These are phyloP conservation scores for Pyrochroa serraticornis DNA, from an alignment of 2,888 invertebrate species.

Conservation along the genomic window DNA sequence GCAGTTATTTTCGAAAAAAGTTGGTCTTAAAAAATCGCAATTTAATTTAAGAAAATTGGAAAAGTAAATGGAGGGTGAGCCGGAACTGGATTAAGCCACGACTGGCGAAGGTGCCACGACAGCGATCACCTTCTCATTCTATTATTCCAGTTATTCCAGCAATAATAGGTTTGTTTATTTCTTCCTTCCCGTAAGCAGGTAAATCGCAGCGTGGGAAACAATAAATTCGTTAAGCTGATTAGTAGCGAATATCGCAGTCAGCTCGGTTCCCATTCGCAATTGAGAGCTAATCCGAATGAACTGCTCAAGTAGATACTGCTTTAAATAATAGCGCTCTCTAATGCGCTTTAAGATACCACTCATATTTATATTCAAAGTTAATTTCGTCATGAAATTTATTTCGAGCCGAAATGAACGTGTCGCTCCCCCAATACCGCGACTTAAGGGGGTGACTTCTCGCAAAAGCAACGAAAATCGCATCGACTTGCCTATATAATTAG, in stretches of 20 bases:
- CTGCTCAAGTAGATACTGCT: slow-evolving; percentile 46
- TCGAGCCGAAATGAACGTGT: slow-evolving; percentile 5
- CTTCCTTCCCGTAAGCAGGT: slow-evolving; percentile 26
- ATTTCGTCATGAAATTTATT: slow-evolving; percentile 44
- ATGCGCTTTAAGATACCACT: slow-evolving; percentile 40
- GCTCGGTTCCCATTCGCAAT: slow-evolving; percentile 40
- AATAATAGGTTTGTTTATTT: slow-evolving; percentile 27
- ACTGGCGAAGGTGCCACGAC: neutral
- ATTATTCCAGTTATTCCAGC: neutral
- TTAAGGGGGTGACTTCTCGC: slow-evolving; percentile 3
- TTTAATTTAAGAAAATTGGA: neutral
- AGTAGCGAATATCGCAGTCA: slow-evolving; percentile 40
- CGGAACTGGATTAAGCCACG: neutral
- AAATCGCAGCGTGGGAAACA: slow-evolving; percentile 45
- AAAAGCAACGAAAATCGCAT: no score
- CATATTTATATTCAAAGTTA: slow-evolving; percentile 49
- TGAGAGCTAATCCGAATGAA: slow-evolving; percentile 47
- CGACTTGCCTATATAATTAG: neutral
- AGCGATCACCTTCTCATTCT: neutral
- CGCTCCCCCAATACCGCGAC: neutral
- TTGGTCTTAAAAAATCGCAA: neutral
- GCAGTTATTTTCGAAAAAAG: neutral
- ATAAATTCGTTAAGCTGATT: slow-evolving; percentile 50
- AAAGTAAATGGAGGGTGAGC: neutral
- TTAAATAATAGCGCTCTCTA: slow-evolving; percentile 46